These are phyloP conservation scores for Enteromius afrohamiltoni DNA, from an alignment of 2,797 vertebrate genomes.

Conservation along the genomic window DNA sequence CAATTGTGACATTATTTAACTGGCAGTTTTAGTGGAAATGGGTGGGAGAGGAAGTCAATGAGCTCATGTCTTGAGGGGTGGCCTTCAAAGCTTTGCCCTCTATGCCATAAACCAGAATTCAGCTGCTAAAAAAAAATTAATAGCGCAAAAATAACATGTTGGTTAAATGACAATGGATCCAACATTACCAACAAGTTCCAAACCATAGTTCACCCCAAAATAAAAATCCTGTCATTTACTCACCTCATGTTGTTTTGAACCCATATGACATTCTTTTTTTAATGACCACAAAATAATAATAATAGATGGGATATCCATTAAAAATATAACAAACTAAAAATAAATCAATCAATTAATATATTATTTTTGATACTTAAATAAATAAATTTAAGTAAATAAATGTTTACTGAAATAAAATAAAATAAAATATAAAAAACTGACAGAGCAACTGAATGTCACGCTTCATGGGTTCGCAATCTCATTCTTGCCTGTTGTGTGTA, in stretches of 20 bases:
- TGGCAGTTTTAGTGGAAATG: conserved; percentile 30
- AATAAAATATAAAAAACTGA: background rate
- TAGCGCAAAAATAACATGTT: background rate
- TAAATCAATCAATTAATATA: background rate
- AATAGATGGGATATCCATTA: background rate
- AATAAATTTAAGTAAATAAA: too few relatives aligned
- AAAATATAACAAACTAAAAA: background rate
- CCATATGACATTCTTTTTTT: background rate
- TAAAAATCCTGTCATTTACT: background rate
- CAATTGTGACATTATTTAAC: conserved; percentile 42
- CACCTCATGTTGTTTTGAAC: background rate
- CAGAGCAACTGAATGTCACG: background rate
- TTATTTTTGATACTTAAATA: background rate
- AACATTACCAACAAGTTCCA: conserved; percentile 1
- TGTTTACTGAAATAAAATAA: background rate
- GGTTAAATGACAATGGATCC: background rate
- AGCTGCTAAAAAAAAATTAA: background rate
- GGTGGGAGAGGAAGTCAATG: conserved; percentile 51
- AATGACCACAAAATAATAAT: background rate
- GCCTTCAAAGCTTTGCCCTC: conserved; percentile 17
- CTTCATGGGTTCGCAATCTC: too few relatives aligned
- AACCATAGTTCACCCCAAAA: background rate
- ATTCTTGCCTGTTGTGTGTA: too few relatives aligned
- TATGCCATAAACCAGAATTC: background rate
- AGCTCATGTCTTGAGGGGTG: conserved; percentile 43